These are phyloP conservation scores for Trichogramma dendrolimi DNA, from an alignment of 2,888 invertebrate species.

Conservation along the genomic window DNA sequence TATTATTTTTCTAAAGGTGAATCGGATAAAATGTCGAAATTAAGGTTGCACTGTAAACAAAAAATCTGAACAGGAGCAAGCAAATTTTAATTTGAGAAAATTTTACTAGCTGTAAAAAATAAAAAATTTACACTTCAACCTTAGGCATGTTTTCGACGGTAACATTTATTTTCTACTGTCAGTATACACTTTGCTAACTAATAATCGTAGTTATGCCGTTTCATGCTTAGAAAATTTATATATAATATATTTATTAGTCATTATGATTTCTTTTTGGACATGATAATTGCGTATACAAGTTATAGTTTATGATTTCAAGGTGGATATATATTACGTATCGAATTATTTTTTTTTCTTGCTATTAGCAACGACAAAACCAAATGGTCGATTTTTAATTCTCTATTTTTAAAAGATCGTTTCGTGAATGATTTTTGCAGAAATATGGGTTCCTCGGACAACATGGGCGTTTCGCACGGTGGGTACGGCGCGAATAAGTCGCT, in stretches of 20 bases:
- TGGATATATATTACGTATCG: too few relatives aligned
- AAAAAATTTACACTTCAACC: not conserved
- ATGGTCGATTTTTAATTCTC: slow-evolving; percentile 15
- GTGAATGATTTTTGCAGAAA: slow-evolving; percentile 43
- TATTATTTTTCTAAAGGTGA: slow-evolving; percentile 7
- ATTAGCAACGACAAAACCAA: too few relatives aligned
- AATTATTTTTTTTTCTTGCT: too few relatives aligned
- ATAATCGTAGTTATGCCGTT: not conserved
- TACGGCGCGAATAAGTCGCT: slow-evolving; percentile 39
- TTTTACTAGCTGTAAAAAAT: too few relatives aligned
- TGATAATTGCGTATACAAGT: too few relatives aligned
- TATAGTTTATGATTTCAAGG: too few relatives aligned
- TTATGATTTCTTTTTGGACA: not conserved
- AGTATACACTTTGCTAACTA: not conserved
- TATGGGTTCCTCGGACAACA: slow-evolving; percentile 38
- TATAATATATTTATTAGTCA: not conserved
- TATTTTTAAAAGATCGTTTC: slow-evolving; percentile 30
- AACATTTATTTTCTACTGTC: not conserved
- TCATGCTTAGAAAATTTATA: slow-evolving; percentile 6
- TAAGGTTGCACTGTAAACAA: slow-evolving; percentile 10
- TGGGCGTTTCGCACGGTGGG: slow-evolving; percentile 36
- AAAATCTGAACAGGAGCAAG: too few relatives aligned
- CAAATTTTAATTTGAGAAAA: too few relatives aligned
- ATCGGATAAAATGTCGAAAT: slow-evolving; percentile 18
- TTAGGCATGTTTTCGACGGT: slow-evolving; percentile 19